phyloP scores from a whole-genome alignment of 2,797 vertebrate species.

The Enteromius radiatus region DNA sequence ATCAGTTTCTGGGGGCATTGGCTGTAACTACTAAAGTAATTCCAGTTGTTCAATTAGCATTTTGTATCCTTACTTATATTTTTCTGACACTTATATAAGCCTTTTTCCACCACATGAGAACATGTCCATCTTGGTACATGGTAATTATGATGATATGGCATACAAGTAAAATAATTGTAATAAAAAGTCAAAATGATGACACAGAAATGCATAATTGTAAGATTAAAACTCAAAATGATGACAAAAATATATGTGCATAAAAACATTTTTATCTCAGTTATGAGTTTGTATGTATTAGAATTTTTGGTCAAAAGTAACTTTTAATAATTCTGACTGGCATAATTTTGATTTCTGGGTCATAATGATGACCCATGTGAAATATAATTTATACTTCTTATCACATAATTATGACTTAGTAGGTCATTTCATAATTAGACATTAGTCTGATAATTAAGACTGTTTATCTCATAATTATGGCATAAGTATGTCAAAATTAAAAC shows the following conservation, averaged over 20 bases:
- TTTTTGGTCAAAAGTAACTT: not conserved
- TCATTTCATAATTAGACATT: not conserved
- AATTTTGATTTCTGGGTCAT: not conserved
- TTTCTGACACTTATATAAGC: not conserved
- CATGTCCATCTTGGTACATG: not conserved
- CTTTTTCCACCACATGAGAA: not conserved
- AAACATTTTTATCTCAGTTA: not conserved
- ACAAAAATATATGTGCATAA: not conserved
- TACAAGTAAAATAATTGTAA: not conserved
- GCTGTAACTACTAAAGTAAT: not conserved
- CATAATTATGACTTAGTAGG: not conserved
- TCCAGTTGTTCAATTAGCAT: not conserved
- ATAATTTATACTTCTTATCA: not conserved
- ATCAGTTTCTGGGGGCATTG: not conserved
- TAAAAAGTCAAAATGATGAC: not conserved
- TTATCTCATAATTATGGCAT: not conserved
- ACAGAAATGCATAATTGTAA: not conserved
- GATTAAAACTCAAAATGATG: not conserved
- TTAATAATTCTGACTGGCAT: not conserved
- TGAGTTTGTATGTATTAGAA: no score
- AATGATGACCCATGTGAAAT: not conserved
- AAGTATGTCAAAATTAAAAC: not conserved
- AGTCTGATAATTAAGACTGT: not conserved
- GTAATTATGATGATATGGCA: no score
- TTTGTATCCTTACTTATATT: not conserved